Evolutionary conservation across 92 coral and sea anemone species (phyloP).

Genomic region (Actinernus sp.): DNA sequence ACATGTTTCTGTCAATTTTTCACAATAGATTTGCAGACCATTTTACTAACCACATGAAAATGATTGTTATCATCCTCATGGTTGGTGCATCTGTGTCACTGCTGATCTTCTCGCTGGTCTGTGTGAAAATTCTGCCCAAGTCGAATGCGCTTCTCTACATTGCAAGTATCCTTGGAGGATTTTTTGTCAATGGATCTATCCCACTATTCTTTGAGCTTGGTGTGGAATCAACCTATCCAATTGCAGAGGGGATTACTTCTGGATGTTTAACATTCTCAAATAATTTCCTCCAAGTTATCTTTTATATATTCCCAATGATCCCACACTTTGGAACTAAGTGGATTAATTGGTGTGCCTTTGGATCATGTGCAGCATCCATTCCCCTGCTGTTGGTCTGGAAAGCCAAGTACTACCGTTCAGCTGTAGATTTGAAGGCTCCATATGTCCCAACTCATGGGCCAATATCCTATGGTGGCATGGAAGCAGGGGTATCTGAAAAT

Average conservation of each 20-base stretch:
- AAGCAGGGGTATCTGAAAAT: not conserved
- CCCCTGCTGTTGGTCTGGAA: slow-evolving; percentile 71
- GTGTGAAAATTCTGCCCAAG: slow-evolving; percentile 63
- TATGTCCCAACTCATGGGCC: slow-evolving; percentile 42
- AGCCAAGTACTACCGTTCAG: slow-evolving; percentile 84
- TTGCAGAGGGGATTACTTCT: slow-evolving; percentile 90
- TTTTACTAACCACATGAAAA: slow-evolving; percentile 87
- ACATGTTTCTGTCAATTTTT: slow-evolving; percentile 4
- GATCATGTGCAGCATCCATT: slow-evolving; percentile 60
- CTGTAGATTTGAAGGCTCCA: slow-evolving; percentile 60
- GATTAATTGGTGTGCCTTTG: slow-evolving; percentile 90
- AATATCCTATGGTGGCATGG: slow-evolving; percentile 17
- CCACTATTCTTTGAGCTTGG: slow-evolving; percentile 92
- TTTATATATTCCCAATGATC: slow-evolving; percentile 87
- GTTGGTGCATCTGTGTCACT: slow-evolving; percentile 80
- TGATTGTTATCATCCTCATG: slow-evolving; percentile 69
- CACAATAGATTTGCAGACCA: slow-evolving; percentile 87
- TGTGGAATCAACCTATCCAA: slow-evolving; percentile 94
- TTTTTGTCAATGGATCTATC: slow-evolving; percentile 92
- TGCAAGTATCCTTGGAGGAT: slow-evolving; percentile 83
- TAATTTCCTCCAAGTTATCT: slow-evolving; percentile 88
- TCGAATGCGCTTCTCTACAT: slow-evolving; percentile 69
- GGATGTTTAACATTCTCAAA: slow-evolving; percentile 91
- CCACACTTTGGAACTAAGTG: slow-evolving; percentile 85
- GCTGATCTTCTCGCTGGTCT: slow-evolving; percentile 76